These are phyloP conservation scores for Hydropotes inermis DNA, from an alignment of 2,113 vertebrate genomes.

Conservation along the genomic window DNA sequence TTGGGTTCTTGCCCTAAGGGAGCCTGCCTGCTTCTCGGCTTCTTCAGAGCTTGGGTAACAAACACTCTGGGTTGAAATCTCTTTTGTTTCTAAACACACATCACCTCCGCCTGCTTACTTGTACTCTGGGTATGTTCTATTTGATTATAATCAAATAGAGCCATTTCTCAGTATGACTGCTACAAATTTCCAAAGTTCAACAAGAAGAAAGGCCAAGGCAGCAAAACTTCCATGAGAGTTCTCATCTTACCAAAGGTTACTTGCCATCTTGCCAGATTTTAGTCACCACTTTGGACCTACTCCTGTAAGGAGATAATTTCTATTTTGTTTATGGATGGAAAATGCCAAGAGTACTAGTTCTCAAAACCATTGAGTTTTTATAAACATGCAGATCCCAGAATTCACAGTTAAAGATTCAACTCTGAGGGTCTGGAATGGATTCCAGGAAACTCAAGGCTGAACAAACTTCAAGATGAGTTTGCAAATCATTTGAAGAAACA, in stretches of 20 bases:
- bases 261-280: background rate
- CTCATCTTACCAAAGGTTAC: background rate
- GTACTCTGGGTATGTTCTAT: background rate
- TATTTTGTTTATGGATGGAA: background rate
- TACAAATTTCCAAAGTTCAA: background rate
- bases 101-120: background rate
- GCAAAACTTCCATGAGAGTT: background rate
- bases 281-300: background rate
- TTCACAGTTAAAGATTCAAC: background rate
- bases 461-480: background rate
- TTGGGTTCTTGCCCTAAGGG: background rate
- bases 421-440: background rate
- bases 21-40: background rate
- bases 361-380: background rate
- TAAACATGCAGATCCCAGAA: background rate
- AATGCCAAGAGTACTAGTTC: background rate
- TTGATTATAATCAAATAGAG: background rate
- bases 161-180: background rate
- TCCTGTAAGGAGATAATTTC: background rate
- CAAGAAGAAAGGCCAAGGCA: background rate
- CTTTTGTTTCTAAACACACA: background rate
- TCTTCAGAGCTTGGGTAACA: background rate
- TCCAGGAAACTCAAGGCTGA: background rate
- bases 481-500: background rate
- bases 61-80: background rate